Percentiles rank a stretch among this genome's conserved stretches.
These are phyloP conservation scores for Steinernema khuongi DNA, from an alignment of 1,140 invertebrate species.

Conservation along the genomic window DNA sequence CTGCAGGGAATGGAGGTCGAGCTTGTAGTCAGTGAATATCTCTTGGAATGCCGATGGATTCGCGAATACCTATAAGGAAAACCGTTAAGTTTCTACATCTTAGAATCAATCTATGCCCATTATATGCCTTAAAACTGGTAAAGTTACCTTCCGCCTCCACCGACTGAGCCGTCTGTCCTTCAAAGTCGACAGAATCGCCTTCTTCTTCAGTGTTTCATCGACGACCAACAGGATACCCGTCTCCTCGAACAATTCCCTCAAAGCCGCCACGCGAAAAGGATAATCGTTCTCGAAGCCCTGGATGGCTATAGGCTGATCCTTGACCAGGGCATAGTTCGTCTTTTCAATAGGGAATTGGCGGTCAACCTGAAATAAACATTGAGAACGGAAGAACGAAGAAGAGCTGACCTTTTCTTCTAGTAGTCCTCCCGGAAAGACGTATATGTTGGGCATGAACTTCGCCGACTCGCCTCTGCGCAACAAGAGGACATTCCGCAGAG, in stretches of 20 bases:
- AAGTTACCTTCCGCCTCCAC: not conserved
- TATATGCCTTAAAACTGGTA: not conserved
- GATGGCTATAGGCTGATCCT: constrained; percentile 4
- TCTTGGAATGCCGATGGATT: constrained; percentile 19
- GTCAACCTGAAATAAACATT: not conserved
- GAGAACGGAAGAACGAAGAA: constrained; percentile 17
- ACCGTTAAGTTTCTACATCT: not conserved
- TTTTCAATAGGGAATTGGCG: not conserved
- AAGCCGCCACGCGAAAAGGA: not conserved
- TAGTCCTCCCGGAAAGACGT: constrained; percentile 33
- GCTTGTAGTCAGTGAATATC: constrained; percentile 21
- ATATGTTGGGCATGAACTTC: constrained; percentile 34
- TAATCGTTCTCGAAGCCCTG: not conserved
- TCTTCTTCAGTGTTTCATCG: constrained; percentile 16
- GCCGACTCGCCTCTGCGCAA: constrained; percentile 22
- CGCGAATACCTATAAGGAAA: not conserved
- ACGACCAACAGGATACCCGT: constrained; percentile 22
- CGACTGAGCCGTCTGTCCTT: constrained; percentile 14
- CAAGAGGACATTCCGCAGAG: constrained; percentile 26
- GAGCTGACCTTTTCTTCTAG: constrained; percentile 20
- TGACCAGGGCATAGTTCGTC: not conserved
- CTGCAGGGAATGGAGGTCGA: not conserved
- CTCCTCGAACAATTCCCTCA: constrained; percentile 33
- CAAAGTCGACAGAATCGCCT: constrained; percentile 18
- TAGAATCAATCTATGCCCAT: constrained; percentile 1